Percentiles rank a stretch among this genome's conserved stretches.
phyloP scores from a whole-genome alignment of 2,888 invertebrate species.

The Melieria crassipennis region DNA sequence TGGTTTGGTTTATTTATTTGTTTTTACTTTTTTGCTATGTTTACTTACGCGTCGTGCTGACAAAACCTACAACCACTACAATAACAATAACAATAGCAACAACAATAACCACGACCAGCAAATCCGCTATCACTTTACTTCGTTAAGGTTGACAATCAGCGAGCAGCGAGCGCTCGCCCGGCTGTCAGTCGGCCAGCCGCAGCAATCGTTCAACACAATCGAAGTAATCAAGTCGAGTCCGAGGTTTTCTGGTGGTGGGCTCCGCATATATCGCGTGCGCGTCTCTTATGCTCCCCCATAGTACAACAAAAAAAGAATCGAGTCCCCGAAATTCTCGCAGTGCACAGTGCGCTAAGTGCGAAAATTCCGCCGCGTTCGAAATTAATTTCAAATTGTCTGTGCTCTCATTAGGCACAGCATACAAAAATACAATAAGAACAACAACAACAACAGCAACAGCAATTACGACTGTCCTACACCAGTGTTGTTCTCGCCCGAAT shows the following conservation, averaged over 20 bases:
- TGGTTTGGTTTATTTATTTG: constrained; percentile 48
- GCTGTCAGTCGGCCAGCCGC: constrained; percentile 7
- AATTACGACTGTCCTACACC: no score
- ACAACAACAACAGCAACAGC: no score
- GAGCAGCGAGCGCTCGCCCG: neutral
- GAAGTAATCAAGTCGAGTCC: constrained; percentile 17
- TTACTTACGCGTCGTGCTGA: neutral
- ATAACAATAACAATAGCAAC: constrained; percentile 36
- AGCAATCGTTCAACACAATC: constrained; percentile 26
- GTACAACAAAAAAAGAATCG: constrained; percentile 4
- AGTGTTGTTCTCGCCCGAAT: no score
- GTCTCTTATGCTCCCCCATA: no score
- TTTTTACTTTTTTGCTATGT: constrained; percentile 43
- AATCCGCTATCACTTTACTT: constrained; percentile 27
- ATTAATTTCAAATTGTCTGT: no score
- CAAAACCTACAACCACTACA: constrained; percentile 33
- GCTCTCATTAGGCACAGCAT: no score
- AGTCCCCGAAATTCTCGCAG: neutral
- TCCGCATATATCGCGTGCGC: no score
- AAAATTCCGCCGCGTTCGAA: neutral
- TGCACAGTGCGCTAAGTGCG: neutral
- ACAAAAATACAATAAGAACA: no score
- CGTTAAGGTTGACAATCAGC: constrained; percentile 25
- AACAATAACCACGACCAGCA: constrained; percentile 32
- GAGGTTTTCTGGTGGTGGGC: no score